Evolutionary conservation across 2,888 invertebrate species (phyloP).

Genomic region (Cataglyphis albicans): DNA sequence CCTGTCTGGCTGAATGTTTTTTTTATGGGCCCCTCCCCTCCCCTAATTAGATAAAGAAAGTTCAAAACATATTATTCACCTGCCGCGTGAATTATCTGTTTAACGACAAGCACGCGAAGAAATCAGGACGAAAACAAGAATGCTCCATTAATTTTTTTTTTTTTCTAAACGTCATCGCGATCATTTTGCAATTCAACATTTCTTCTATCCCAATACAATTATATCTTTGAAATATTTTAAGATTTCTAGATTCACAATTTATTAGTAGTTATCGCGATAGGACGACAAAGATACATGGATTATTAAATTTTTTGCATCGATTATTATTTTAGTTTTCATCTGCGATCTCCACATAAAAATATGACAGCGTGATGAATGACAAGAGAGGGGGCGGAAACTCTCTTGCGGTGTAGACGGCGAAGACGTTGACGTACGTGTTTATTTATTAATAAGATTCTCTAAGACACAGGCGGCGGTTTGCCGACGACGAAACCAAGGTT

Average conservation of each 20-base stretch:
- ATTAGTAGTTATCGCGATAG: not conserved
- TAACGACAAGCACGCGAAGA: constrained; percentile 13
- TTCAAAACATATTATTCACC: constrained; percentile 54
- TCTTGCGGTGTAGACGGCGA: constrained; percentile 12
- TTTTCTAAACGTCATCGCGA: not conserved
- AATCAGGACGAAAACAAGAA: constrained; percentile 2
- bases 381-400: not conserved
- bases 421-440: not conserved
- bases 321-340: constrained; percentile 3
- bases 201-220: not conserved
- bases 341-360: not conserved
- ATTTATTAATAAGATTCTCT: constrained; percentile 71
- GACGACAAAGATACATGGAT: not conserved
- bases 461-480: constrained; percentile 53
- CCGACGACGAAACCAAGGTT: constrained; percentile 79
- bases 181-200: not conserved
- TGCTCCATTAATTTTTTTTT: too few species aligned
- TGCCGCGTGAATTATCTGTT: constrained; percentile 41
- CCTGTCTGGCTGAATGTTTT: constrained; percentile 39
- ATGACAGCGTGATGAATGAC: not conserved
- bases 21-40: constrained; percentile 17
- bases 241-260: not conserved
- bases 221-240: not conserved
- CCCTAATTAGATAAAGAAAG: constrained; percentile 40
- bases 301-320: constrained; percentile 23